These are phyloP conservation scores for Lepilemur septentrionalis DNA, from an alignment of 2,797 vertebrate species.

Conservation along the genomic window DNA sequence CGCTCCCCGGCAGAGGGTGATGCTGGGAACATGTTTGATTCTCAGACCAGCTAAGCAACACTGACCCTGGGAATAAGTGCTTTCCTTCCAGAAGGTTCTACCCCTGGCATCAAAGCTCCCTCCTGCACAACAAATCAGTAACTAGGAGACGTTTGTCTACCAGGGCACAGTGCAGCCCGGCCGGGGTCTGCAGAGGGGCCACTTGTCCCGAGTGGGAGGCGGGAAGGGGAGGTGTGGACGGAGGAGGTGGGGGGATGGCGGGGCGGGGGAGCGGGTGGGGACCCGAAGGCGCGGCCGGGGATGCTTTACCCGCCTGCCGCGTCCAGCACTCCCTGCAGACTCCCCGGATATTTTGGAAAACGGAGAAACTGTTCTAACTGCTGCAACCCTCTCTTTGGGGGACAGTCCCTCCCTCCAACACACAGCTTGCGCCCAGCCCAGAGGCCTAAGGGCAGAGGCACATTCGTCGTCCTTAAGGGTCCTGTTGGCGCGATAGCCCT, in stretches of 20 bases:
- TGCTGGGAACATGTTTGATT: too few species aligned
- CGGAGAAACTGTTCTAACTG: not conserved
- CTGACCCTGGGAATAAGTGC: not conserved
- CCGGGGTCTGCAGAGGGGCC: not conserved
- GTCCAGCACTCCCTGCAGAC: not conserved
- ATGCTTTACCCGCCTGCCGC: not conserved
- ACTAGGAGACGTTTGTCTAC: rapidly evolving
- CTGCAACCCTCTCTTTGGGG: not conserved
- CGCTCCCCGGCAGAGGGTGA: not conserved
- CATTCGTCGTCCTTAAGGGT: not conserved
- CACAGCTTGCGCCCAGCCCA: too few species aligned
- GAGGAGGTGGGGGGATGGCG: too few species aligned
- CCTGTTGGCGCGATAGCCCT: not conserved
- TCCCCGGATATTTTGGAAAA: not conserved
- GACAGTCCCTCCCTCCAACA: not conserved
- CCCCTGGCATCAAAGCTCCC: not conserved
- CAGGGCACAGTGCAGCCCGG: too few species aligned
- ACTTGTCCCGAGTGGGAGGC: rapidly evolving
- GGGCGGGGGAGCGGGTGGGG: not conserved
- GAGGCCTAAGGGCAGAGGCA: not conserved
- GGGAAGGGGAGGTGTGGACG: too few species aligned
- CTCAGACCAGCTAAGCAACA: not conserved
- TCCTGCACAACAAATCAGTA: not conserved
- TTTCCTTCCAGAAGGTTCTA: not conserved
- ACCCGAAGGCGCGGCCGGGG: not conserved